Evolutionary conservation across 1,140 invertebrate species (phyloP).

Genomic region (Caenorhabditis latens): DNA sequence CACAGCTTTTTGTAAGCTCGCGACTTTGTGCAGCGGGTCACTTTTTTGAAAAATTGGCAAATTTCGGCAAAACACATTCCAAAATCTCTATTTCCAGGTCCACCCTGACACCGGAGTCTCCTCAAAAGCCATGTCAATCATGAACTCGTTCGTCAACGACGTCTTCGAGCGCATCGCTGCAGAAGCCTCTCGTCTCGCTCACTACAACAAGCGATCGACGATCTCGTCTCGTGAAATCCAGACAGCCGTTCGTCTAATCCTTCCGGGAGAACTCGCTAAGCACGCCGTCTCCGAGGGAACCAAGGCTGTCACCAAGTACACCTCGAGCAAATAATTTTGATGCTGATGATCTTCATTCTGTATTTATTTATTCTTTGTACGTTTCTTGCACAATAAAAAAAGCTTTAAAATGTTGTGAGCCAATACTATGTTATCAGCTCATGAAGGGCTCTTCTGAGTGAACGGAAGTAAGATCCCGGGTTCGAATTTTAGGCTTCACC

Average conservation of each 20-base stretch:
- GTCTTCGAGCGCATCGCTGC: slow-evolving; percentile 83
- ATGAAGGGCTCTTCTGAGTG: too few species aligned
- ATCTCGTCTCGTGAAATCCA: slow-evolving; percentile 73
- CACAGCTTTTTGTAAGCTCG: too few species aligned
- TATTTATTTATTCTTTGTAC: background rate
- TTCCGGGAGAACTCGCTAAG: slow-evolving; percentile 78
- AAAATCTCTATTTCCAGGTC: slow-evolving; percentile 71
- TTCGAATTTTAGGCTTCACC: too few species aligned
- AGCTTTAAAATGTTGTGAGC: background rate
- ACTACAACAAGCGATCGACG: slow-evolving; percentile 83
- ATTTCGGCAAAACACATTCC: too few species aligned
- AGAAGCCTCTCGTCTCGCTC: slow-evolving; percentile 83
- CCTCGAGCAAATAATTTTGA: slow-evolving; percentile 59
- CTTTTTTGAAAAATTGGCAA: too few species aligned
- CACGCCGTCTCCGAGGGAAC: slow-evolving; percentile 80
- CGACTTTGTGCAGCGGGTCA: too few species aligned
- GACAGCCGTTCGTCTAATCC: slow-evolving; percentile 73
- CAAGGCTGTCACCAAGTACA: slow-evolving; percentile 79
- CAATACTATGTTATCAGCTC: too few species aligned
- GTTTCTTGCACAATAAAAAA: background rate
- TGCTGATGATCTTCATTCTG: background rate
- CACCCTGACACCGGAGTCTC: slow-evolving; percentile 80
- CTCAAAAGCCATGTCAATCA: slow-evolving; percentile 81
- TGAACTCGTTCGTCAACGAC: slow-evolving; percentile 83
- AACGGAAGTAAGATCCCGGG: too few species aligned